Conservation (phyloP, 1,140 invertebrate genomes). For the Aphis craccivora region DNA sequence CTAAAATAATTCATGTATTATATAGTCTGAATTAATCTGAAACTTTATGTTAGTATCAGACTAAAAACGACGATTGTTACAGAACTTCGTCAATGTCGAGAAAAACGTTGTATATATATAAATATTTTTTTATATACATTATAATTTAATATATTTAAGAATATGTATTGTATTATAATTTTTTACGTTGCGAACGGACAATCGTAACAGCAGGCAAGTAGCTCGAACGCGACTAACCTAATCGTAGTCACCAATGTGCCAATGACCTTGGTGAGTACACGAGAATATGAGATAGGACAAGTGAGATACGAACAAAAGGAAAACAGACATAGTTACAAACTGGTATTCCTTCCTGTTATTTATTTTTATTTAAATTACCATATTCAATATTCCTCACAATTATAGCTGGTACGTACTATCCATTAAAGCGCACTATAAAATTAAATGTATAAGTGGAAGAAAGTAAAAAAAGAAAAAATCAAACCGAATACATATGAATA, state of each 20-base stretch:
- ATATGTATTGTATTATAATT: not conserved
- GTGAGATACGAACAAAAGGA: not conserved
- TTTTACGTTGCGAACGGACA: not conserved
- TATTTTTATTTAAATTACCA: not conserved
- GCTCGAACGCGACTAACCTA: slow-evolving; percentile 26
- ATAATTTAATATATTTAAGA: not conserved
- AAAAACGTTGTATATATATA: not conserved
- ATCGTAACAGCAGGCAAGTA: not conserved
- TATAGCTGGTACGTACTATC: not conserved
- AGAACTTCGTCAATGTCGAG: not conserved
- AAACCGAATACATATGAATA: not conserved
- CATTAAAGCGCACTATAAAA: not conserved
- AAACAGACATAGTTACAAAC: slow-evolving; percentile 14
- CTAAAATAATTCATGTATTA: not conserved
- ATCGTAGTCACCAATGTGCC: not conserved
- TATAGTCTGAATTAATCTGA: not conserved
- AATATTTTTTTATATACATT: not conserved
- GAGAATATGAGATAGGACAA: slow-evolving; percentile 9
- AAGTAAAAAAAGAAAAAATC: not conserved
- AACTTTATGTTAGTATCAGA: not conserved
- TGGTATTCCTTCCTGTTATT: slow-evolving; percentile 37
- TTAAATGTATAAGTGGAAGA: not conserved
- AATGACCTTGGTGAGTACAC: slow-evolving; percentile 39
- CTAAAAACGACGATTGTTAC: not conserved
- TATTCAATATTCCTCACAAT: not conserved